Evolutionary conservation across 2,888 invertebrate species (phyloP), one percentile per base, ranked within the genome.

Genomic region (Prosopocoilus inquinatus): DNA sequence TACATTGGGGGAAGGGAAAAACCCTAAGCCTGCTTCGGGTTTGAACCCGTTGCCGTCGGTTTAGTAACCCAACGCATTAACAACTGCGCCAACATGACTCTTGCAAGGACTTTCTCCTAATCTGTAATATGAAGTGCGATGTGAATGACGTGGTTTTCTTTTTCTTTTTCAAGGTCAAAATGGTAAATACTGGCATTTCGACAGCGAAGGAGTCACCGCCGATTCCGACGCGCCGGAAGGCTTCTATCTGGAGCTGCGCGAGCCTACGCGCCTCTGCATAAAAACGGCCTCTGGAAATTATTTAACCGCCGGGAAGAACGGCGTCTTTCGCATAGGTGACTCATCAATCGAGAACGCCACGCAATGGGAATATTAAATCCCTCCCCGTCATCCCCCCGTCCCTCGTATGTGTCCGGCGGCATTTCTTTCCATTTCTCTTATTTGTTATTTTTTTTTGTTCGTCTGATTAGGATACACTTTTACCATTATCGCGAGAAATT

Each of bases 171-270:
- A 78, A 94, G 94, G 94, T 65, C 89, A 90, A 75, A 94, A 91
- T 79, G 91, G 91, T 70, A 94, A 94, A 76, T 97, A 94, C 80
- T 96, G 96, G 95, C 89, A 91, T 76, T 88, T 92, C 51, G 91
- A 91, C 74, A 88, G 89, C 67, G 96, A 96, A 76, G 85, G 88
- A 51, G 88, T 96, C 53, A 85, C 88, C 34, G 91, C 94, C 57
- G 96, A 95, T 77, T 85, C 90, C 20, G 93, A 94, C 70, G 75
- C 82, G 13, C 89, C 94, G 12, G 87, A 89, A 69, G 91, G 92
- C 49, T 96, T 96, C 83, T 90, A 90, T 75, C 82, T 97, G 70
- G 96, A 96, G 81, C 83, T 97, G 70, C 87, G 94, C 66, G 95
- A 94, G 77, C 94, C 95, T 32, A 94, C 95, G 61, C 85, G 93